Evolutionary conservation across 2,888 invertebrate species (phyloP).

Genomic region (Pristionchus japonicus): DNA sequence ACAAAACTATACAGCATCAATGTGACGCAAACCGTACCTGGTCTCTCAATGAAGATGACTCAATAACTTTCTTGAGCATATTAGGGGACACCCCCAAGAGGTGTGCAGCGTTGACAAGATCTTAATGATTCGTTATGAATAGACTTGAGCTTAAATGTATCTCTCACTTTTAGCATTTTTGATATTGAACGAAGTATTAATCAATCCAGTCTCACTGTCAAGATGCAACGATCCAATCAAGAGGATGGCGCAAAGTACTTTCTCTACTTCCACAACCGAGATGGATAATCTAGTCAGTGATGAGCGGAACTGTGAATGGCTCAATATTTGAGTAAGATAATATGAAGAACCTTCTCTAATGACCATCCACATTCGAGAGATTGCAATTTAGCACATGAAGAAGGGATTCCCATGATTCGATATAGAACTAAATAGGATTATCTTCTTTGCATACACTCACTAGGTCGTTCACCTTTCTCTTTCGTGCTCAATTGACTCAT

Average conservation of each 20-base stretch:
- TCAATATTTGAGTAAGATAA: background rate
- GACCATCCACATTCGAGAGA: background rate
- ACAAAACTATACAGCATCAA: background rate
- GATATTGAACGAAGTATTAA: background rate
- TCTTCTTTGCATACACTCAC: background rate
- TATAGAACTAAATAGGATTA: conserved; percentile 29
- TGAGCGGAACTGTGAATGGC: background rate
- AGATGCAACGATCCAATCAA: background rate
- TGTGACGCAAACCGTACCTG: background rate
- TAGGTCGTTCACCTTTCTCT: conserved; percentile 3
- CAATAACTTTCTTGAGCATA: background rate
- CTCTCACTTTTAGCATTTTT: background rate
- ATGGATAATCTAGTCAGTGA: conserved; percentile 5
- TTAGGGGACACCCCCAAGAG: conserved; percentile 8
- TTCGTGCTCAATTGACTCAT: background rate
- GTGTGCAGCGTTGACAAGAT: background rate
- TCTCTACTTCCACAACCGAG: conserved; percentile 16
- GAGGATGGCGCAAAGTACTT: background rate
- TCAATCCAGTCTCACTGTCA: background rate
- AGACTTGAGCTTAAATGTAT: no score
- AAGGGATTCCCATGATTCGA: background rate
- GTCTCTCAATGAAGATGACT: background rate
- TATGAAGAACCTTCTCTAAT: background rate
- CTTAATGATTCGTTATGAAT: no score
- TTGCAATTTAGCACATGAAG: background rate